Conservation (phyloP, 2,113 vertebrate genomes). For the Anolis sagrei region DNA sequence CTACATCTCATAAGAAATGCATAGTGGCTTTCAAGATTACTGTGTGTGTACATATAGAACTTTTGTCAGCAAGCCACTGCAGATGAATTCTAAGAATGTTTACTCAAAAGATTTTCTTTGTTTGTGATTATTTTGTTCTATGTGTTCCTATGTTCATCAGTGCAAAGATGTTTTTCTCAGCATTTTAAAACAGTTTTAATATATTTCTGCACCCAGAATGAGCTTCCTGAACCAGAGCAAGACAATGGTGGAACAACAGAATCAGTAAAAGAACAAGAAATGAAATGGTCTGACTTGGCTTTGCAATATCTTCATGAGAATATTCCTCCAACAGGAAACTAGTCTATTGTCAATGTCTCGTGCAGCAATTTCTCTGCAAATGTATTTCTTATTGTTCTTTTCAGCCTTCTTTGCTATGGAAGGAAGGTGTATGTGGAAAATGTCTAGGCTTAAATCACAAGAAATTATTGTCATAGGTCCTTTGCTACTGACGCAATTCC, state of each 20-base stretch:
- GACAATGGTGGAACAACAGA: constrained; percentile 97
- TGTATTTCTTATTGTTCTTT: constrained; percentile 25
- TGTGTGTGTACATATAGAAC: no score
- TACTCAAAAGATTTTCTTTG: not conserved
- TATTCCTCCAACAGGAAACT: constrained; percentile 84
- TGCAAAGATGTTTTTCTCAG: constrained; percentile 14
- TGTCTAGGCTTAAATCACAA: not conserved
- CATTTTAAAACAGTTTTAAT: not conserved
- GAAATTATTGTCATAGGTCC: no score
- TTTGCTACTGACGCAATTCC: not conserved
- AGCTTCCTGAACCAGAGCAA: constrained; percentile 96
- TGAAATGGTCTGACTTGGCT: constrained; percentile 98
- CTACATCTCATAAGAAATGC: no score
- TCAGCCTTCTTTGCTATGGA: constrained; percentile 16
- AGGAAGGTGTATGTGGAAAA: constrained; percentile 15
- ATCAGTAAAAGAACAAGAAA: constrained; percentile 97
- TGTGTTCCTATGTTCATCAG: not conserved
- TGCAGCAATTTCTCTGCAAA: constrained; percentile 11
- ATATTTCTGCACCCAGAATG: constrained; percentile 82
- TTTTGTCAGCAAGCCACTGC: not conserved
- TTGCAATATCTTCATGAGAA: constrained; percentile 96
- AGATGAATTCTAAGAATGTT: not conserved
- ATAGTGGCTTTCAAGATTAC: no score
- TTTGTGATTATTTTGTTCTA: constrained; percentile 15
- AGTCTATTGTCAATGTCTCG: constrained; percentile 37